These are phyloP conservation scores for Dascyllus trimaculatus DNA, from an alignment of 2,113 vertebrate species.

Conservation along the genomic window DNA sequence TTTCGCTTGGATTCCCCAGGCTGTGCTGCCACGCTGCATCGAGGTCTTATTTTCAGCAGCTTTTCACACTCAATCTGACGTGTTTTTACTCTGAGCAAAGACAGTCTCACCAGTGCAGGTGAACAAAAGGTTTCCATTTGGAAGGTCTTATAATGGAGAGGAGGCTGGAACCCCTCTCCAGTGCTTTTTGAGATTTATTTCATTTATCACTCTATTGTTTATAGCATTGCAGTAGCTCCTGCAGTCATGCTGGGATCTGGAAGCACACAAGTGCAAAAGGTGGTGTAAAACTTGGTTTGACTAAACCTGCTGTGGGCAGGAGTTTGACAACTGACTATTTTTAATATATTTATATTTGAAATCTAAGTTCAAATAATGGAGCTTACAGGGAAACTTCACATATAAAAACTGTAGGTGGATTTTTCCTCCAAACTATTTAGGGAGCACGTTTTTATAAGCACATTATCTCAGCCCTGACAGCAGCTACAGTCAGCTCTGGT, in stretches of 20 bases:
- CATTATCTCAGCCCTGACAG: too few species aligned
- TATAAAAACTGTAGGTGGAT: too few species aligned
- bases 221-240: not conserved
- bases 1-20: constrained; percentile 57
- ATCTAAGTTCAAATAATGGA: too few species aligned
- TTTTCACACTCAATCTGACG: constrained; percentile 52
- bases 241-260: not conserved
- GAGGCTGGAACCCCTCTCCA: not conserved
- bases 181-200: not conserved
- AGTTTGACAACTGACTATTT: not conserved
- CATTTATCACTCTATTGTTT: not conserved
- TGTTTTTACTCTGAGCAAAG: constrained; percentile 35
- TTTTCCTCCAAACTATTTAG: too few species aligned
- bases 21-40: constrained; percentile 26
- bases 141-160: not conserved
- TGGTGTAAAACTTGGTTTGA: not conserved
- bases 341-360: too few species aligned
- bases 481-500: too few species aligned
- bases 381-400: too few species aligned
- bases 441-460: too few species aligned
- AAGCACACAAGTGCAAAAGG: too few species aligned
- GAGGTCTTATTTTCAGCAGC: constrained; percentile 44
- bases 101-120: constrained; percentile 7
- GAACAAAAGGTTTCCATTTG: not conserved
- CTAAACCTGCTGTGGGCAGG: not conserved